Evolutionary conservation across 2,797 vertebrate species (phyloP).

Genomic region (Gambelia wislizenii): DNA sequence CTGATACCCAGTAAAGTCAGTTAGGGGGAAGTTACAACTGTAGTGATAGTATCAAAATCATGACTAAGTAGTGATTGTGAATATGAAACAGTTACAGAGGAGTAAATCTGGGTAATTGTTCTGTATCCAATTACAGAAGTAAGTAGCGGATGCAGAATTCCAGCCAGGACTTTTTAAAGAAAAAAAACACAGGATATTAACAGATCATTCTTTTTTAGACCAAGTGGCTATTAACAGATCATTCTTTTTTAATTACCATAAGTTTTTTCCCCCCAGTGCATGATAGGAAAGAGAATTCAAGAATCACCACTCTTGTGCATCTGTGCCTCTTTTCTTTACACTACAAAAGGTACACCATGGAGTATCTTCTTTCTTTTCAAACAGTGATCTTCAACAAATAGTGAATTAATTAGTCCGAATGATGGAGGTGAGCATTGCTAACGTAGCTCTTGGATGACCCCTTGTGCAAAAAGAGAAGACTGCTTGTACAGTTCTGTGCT

Average conservation of each 20-base stretch:
- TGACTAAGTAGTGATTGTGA: no score
- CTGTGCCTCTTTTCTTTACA: not conserved
- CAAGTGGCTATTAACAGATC: not conserved
- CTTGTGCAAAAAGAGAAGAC: constrained; percentile 2
- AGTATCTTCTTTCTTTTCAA: not conserved
- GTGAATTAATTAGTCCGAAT: not conserved
- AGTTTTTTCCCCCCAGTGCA: not conserved
- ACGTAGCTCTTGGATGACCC: constrained; percentile 22
- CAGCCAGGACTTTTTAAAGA: no score
- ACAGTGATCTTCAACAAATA: not conserved
- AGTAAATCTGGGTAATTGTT: not conserved
- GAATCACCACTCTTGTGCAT: not conserved
- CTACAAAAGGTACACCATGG: not conserved
- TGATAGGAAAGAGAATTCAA: no score
- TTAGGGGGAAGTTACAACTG: no score
- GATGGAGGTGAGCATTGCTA: not conserved
- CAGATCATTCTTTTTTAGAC: not conserved
- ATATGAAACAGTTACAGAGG: no score
- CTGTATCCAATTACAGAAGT: no score
- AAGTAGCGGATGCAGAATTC: no score
- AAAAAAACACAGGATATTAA: not conserved
- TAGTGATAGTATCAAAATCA: no score
- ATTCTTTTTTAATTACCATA: not conserved
- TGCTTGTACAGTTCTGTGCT: not conserved
- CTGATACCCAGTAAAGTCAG: no score